Conservation (phyloP, 1,140 invertebrate genomes). For the Trissolcus basalis region DNA sequence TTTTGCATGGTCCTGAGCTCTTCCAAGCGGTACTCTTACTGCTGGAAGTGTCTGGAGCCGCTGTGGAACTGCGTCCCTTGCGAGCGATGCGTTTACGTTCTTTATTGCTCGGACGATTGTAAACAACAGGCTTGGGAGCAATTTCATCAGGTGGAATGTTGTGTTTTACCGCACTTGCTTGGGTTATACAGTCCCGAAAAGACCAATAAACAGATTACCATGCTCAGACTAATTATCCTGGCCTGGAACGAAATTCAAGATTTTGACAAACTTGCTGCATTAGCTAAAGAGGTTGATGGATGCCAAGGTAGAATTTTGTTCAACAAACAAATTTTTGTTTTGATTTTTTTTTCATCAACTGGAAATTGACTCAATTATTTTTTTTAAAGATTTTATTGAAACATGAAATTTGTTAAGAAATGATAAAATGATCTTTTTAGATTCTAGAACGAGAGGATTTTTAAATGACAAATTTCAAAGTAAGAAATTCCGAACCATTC, state of each 20-base stretch:
- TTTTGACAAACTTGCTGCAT: not conserved
- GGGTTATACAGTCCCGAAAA: conserved; percentile 63
- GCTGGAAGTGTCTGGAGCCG: conserved; percentile 83
- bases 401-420: too few relatives aligned
- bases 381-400: too few relatives aligned
- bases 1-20: conserved; percentile 82
- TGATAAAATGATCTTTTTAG: too few relatives aligned
- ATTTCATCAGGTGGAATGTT: conserved; percentile 87
- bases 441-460: too few relatives aligned
- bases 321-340: too few relatives aligned
- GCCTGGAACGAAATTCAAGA: conserved; percentile 62
- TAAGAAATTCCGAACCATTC: too few relatives aligned
- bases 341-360: too few relatives aligned
- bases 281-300: too few relatives aligned
- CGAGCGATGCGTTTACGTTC: conserved; percentile 78
- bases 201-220: conserved; percentile 55
- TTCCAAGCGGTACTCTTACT: conserved; percentile 79
- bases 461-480: too few relatives aligned
- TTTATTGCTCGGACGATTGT: conserved; percentile 85
- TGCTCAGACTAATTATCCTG: conserved; percentile 79
- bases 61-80: conserved; percentile 80
- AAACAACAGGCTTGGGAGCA: conserved; percentile 77
- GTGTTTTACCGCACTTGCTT: conserved; percentile 78
- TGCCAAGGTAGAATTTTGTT: too few relatives aligned
- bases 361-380: too few relatives aligned